phyloP scores from a whole-genome alignment of 2,888 invertebrate species.

The Drosophila austrosaltans region DNA sequence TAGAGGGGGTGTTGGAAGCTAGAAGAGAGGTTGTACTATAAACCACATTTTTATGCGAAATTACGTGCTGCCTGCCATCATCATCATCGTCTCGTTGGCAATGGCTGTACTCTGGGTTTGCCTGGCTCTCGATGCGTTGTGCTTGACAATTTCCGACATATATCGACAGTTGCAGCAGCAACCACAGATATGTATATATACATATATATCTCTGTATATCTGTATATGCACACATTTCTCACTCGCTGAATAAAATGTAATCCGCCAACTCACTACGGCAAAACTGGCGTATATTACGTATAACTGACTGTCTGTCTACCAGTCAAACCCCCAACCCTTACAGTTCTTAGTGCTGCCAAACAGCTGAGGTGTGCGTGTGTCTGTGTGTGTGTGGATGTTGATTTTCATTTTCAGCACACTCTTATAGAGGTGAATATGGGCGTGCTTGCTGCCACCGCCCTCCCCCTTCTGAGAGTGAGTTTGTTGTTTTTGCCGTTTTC shows the following conservation, averaged over 20 bases:
- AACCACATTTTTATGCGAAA: constrained; percentile 55
- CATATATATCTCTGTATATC: not conserved
- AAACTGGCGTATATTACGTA: constrained; percentile 13
- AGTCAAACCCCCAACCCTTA: constrained; percentile 2
- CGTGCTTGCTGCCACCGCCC: constrained; percentile 46
- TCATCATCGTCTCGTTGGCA: constrained; percentile 20
- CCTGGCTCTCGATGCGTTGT: constrained; percentile 27
- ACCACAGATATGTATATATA: not conserved
- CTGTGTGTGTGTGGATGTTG: constrained; percentile 49
- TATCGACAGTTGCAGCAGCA: constrained; percentile 61
- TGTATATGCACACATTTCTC: constrained; percentile 20
- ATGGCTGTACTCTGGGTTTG: constrained; percentile 28
- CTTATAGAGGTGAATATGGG: constrained; percentile 39
- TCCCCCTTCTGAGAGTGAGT: constrained; percentile 40
- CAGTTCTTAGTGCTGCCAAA: constrained; percentile 21
- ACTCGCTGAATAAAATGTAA: constrained; percentile 62
- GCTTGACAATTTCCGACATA: constrained; percentile 74
- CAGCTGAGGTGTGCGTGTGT: constrained; percentile 45
- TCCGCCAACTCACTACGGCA: constrained; percentile 49
- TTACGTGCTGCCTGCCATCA: constrained; percentile 49
- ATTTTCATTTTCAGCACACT: constrained; percentile 75
- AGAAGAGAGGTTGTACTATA: not conserved
- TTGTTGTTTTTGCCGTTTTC: constrained; percentile 48
- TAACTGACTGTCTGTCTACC: constrained; percentile 9
- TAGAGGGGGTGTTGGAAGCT: not conserved